Evolutionary conservation across 2,797 vertebrate species (phyloP).

Genomic region (Cossypha dichroa): DNA sequence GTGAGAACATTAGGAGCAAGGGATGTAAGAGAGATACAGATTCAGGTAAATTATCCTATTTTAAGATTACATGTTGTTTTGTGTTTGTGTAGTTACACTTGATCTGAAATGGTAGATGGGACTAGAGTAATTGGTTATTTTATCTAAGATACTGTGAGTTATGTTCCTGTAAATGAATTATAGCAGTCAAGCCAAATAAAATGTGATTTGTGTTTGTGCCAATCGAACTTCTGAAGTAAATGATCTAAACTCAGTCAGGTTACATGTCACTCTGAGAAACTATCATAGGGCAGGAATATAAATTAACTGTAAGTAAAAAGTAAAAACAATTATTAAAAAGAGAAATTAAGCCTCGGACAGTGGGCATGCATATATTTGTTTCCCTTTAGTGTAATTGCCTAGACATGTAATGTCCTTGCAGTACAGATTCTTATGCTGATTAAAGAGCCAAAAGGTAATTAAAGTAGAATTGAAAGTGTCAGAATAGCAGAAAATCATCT

Average conservation of each 20-base stretch:
- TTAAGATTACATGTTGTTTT: not conserved
- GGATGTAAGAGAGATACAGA: not conserved
- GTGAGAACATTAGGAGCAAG: not conserved
- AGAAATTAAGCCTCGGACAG: not conserved
- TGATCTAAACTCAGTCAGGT: not conserved
- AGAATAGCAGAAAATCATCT: conserved; percentile 52
- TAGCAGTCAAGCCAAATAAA: not conserved
- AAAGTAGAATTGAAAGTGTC: conserved; percentile 18
- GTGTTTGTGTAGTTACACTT: not conserved
- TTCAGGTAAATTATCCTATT: not conserved
- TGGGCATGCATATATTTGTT: conserved; percentile 18
- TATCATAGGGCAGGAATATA: not conserved
- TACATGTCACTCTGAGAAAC: conserved; percentile 10
- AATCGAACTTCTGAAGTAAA: not conserved
- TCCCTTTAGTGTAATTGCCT: conserved; percentile 1
- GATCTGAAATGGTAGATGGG: not conserved
- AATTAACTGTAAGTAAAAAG: not conserved
- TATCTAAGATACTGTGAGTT: not conserved
- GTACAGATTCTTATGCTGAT: not conserved
- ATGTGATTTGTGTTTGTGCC: not conserved
- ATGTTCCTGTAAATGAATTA: not conserved
- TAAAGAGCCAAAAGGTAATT: conserved; percentile 34
- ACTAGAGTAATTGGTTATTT: not conserved
- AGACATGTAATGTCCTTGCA: not conserved
- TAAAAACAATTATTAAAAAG: not conserved